phyloP scores from a whole-genome alignment of 1,140 invertebrate genomes.

The Gryllus bimaculatus region DNA sequence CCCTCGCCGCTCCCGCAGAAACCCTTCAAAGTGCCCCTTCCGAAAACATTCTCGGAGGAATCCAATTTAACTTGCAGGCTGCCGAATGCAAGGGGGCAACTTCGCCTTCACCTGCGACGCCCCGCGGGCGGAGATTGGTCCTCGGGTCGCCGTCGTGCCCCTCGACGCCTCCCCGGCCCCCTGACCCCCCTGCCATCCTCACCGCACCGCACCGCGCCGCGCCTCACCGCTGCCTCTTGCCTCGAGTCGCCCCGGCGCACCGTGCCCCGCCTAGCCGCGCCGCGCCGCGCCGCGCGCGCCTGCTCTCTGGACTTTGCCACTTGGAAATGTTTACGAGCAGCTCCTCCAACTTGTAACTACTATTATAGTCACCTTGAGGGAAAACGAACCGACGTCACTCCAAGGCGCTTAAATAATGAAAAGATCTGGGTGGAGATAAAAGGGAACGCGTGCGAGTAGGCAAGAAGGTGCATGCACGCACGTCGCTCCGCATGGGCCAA shows the following conservation, averaged over 20 bases:
- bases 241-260: background rate
- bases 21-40: conserved; percentile 2
- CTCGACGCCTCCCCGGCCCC: background rate
- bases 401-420: background rate
- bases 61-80: conserved; percentile 1
- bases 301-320: background rate
- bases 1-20: background rate
- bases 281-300: no score
- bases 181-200: no score
- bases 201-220: background rate
- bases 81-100: background rate
- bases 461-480: background rate
- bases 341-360: background rate
- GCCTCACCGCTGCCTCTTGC: background rate
- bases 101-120: background rate
- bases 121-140: background rate
- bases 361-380: background rate
- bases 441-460: background rate
- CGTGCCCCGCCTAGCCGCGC: no score
- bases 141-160: background rate
- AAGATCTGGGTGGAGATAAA: background rate
- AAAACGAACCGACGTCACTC: background rate
- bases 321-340: background rate
- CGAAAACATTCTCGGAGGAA: background rate
- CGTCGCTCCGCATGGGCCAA: no score